Evolutionary conservation across 2,797 vertebrate species (phyloP).

Genomic region (Sebastes flavidus): DNA sequence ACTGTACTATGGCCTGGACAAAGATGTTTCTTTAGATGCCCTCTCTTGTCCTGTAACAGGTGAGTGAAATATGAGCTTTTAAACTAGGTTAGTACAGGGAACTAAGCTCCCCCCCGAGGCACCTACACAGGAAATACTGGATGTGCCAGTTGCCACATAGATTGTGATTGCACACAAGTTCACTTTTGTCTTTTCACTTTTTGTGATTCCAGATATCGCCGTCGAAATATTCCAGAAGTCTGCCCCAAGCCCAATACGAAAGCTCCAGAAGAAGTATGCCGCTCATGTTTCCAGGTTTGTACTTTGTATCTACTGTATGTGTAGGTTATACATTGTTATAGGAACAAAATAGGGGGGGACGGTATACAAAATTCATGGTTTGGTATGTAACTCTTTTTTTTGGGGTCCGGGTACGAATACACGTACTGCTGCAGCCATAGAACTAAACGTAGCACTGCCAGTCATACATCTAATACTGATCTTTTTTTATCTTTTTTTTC

Average conservation of each 20-base stretch:
- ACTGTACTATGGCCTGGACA: slow-evolving; percentile 94
- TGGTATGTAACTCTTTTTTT: background rate
- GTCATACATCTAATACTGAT: fast-evolving
- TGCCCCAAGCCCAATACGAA: slow-evolving; percentile 95
- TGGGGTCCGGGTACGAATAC: background rate
- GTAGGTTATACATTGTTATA: background rate
- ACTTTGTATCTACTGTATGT: fast-evolving
- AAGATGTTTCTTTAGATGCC: slow-evolving; percentile 88
- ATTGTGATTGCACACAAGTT: background rate
- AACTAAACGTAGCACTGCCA: fast-evolving
- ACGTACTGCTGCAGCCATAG: too few species aligned
- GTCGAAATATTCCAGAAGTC: slow-evolving; percentile 97
- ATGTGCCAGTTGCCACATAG: background rate
- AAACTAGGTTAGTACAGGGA: background rate
- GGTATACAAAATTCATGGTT: background rate
- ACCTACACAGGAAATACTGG: background rate
- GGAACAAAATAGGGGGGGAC: background rate
- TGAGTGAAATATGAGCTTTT: slow-evolving; percentile 10
- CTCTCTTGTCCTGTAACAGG: slow-evolving; percentile 96
- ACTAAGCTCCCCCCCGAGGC: background rate
- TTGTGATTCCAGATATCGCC: slow-evolving; percentile 88
- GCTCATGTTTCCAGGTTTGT: slow-evolving; percentile 93
- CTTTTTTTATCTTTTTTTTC: background rate
- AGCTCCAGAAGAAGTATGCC: slow-evolving; percentile 97
- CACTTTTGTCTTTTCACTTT: background rate